A percentile compares a stretch with the other conserved stretches of the same genome.
These are phyloP conservation scores for Orientallactaga sibirica DNA, from an alignment of 2,797 vertebrate genomes.

Conservation along the genomic window DNA sequence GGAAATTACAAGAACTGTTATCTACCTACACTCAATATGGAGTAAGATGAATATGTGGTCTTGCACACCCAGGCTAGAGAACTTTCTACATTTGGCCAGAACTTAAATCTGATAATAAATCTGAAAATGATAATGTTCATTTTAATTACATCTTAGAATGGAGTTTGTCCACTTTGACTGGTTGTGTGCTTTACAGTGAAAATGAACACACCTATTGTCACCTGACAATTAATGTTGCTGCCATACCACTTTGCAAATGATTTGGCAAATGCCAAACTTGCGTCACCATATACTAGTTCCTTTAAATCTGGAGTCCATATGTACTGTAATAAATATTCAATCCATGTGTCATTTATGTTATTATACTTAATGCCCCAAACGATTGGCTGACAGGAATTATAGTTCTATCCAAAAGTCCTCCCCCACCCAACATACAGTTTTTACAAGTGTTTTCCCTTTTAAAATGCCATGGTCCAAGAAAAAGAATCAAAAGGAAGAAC, in stretches of 20 bases:
- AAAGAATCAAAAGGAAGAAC: conserved; percentile 1
- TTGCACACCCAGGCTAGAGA: not conserved
- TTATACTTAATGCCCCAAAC: conserved; percentile 31
- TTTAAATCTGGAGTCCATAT: conserved; percentile 33
- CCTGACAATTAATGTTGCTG: not conserved
- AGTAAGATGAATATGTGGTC: not conserved
- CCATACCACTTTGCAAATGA: conserved; percentile 6
- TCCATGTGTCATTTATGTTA: not conserved
- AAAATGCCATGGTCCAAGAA: not conserved
- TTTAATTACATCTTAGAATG: not conserved
- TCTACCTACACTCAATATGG: not conserved
- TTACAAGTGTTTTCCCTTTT: conserved; percentile 4
- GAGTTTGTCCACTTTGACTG: not conserved
- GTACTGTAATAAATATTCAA: conserved; percentile 56
- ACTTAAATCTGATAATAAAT: not conserved
- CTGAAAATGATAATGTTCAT: not conserved
- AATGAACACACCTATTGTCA: not conserved
- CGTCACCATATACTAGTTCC: conserved; percentile 10
- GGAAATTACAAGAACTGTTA: not conserved
- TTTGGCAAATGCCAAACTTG: not conserved
- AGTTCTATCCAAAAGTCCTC: not conserved
- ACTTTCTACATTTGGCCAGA: not conserved
- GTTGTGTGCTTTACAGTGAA: not conserved
- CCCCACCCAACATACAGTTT: not conserved
- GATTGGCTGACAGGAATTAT: conserved; percentile 27